Percentiles rank a stretch among this genome's conserved stretches.
Conservation (phyloP, 2,797 vertebrate genomes). For the Cuculus canorus region DNA sequence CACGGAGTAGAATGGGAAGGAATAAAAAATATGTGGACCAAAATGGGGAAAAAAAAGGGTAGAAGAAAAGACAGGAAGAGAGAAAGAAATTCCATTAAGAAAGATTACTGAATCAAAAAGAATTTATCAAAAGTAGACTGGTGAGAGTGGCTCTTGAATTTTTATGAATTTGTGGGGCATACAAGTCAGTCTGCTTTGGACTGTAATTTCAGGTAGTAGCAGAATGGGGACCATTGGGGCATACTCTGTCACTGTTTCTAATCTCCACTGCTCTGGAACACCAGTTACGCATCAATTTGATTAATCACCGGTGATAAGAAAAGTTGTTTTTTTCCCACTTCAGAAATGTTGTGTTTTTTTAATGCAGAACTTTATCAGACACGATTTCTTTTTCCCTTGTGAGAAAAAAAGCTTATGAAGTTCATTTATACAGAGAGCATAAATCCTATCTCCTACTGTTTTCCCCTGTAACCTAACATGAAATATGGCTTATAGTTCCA, state of each 20-base stretch:
- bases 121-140: constrained; percentile 71
- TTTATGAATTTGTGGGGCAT: constrained; percentile 44
- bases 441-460: constrained; percentile 56
- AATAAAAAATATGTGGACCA: constrained; percentile 52
- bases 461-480: constrained; percentile 31
- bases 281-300: constrained; percentile 40
- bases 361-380: constrained; percentile 29
- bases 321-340: constrained; percentile 48
- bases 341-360: neutral
- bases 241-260: constrained; percentile 40
- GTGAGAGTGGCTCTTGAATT: constrained; percentile 62
- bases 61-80: constrained; percentile 55
- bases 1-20: constrained; percentile 10
- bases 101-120: constrained; percentile 77
- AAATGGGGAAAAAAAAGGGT: neutral
- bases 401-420: constrained; percentile 49
- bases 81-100: constrained; percentile 73
- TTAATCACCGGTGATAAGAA: constrained; percentile 57
- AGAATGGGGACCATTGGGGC: constrained; percentile 42
- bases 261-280: constrained; percentile 25
- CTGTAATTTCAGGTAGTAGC: constrained; percentile 57
- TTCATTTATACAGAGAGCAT: constrained; percentile 51
- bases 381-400: constrained; percentile 20
- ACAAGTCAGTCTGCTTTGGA: constrained; percentile 50
- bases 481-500: constrained; percentile 39